Conservation (phyloP, 2,113 vertebrate genomes). For the Microtus montanus region DNA sequence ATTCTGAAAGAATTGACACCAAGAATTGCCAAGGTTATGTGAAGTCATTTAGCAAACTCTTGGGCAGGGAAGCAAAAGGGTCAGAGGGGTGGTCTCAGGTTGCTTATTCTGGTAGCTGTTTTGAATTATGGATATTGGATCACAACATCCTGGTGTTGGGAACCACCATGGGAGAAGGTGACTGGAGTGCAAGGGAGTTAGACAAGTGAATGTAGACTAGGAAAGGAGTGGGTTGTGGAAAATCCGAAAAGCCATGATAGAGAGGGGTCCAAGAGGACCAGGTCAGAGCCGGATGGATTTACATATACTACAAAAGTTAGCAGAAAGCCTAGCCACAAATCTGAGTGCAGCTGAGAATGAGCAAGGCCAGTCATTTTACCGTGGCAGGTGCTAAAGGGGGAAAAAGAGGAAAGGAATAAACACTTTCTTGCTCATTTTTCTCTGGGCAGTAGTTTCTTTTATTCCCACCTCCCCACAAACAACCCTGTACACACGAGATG, state of each 20-base stretch:
- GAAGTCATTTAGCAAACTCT: not conserved
- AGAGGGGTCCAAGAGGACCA: not conserved
- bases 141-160: not conserved
- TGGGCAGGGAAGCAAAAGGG: not conserved
- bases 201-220: not conserved
- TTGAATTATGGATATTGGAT: not conserved
- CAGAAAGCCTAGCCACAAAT: not conserved
- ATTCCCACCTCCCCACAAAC: not conserved
- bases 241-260: not conserved
- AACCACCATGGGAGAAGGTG: not conserved
- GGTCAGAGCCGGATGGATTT: not conserved
- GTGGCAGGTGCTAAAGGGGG: not conserved
- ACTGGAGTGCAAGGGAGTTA: not conserved
- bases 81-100: not conserved
- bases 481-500: not conserved
- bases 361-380: not conserved
- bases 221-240: not conserved
- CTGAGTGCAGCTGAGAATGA: not conserved
- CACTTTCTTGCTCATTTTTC: not conserved
- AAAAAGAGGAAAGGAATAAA: not conserved
- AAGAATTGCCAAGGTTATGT: not conserved
- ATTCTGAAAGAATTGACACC: not conserved
- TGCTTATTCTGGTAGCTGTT: not conserved
- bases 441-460: constrained; percentile 28
- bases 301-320: not conserved